Percentiles rank a stretch among this genome's conserved stretches.
These are phyloP conservation scores for Bombus soroeensis DNA, from an alignment of 1,140 invertebrate genomes.

Conservation along the genomic window DNA sequence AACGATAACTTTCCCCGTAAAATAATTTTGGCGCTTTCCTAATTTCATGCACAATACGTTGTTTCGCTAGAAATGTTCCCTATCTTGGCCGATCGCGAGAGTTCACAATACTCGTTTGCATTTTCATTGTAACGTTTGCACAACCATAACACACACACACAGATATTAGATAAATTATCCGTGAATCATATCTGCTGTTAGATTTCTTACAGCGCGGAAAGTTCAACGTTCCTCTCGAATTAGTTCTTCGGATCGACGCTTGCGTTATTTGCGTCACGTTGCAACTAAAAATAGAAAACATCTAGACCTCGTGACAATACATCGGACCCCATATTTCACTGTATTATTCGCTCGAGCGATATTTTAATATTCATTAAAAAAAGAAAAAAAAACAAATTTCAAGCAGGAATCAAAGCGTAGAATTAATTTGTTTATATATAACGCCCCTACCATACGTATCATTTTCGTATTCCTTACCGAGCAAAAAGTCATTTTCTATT, in stretches of 20 bases:
- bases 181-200: conserved; percentile 49
- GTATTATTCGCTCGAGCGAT: not conserved
- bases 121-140: too few relatives aligned
- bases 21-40: accelerated
- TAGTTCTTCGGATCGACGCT: conserved; percentile 35
- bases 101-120: not conserved
- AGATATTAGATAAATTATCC: not conserved
- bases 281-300: conserved; percentile 46
- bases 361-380: not conserved
- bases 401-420: not conserved
- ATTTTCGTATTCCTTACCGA: too few relatives aligned
- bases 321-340: too few relatives aligned
- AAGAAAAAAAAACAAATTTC: not conserved
- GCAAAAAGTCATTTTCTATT: too few relatives aligned
- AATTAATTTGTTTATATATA: too few relatives aligned
- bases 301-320: conserved; percentile 30
- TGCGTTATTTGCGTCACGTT: conserved; percentile 49
- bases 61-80: too few relatives aligned
- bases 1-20: too few relatives aligned
- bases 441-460: too few relatives aligned
- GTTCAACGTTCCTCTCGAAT: conserved; percentile 60
- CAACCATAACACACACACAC: not conserved
- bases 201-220: conserved; percentile 36
- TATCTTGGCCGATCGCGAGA: not conserved
- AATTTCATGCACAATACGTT: too few relatives aligned